Percentiles rank a stretch among this genome's conserved stretches.
Conservation (phyloP, 1,140 invertebrate species). For the Ostrea denselamellosa region DNA sequence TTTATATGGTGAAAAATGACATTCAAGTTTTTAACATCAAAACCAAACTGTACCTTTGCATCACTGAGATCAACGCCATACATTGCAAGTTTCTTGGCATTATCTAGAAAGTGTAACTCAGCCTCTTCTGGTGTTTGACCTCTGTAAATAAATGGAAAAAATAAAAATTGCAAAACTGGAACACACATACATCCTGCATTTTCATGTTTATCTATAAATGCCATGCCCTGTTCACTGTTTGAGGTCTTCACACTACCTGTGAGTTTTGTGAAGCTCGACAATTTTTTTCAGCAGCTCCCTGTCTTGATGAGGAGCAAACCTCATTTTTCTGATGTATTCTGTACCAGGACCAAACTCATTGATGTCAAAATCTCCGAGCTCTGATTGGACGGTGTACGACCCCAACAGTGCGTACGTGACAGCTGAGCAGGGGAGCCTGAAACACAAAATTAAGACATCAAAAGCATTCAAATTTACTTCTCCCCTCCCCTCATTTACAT, state of each 20-base stretch:
- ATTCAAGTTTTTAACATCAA: background rate
- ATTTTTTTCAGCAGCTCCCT: conserved; percentile 95
- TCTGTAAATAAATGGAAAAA: conserved; percentile 80
- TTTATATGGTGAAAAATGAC: too few relatives aligned
- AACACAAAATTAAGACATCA: conserved; percentile 52
- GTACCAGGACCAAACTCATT: conserved; percentile 85
- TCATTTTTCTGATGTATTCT: conserved; percentile 92
- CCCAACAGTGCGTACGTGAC: conserved; percentile 97
- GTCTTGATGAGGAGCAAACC: conserved; percentile 91
- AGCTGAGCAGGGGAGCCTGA: conserved; percentile 94
- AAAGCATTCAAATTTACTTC: too few relatives aligned
- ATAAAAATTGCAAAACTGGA: background rate
- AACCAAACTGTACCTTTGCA: conserved; percentile 84
- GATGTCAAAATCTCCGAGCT: conserved; percentile 96
- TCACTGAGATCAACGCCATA: conserved; percentile 97
- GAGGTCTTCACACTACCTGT: conserved; percentile 84
- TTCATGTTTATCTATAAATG: too few relatives aligned
- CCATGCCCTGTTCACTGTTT: too few relatives aligned
- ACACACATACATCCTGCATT: too few relatives aligned
- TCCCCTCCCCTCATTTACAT: too few relatives aligned
- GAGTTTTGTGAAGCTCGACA: conserved; percentile 95
- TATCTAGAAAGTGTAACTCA: conserved; percentile 97
- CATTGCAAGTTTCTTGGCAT: conserved; percentile 98
- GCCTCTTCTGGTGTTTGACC: conserved; percentile 98
- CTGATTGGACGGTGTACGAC: conserved; percentile 97